Evolutionary conservation across 2,797 vertebrate genomes (phyloP), one percentile per base, ranked within the genome.

Genomic region (Capromys pilorides): DNA sequence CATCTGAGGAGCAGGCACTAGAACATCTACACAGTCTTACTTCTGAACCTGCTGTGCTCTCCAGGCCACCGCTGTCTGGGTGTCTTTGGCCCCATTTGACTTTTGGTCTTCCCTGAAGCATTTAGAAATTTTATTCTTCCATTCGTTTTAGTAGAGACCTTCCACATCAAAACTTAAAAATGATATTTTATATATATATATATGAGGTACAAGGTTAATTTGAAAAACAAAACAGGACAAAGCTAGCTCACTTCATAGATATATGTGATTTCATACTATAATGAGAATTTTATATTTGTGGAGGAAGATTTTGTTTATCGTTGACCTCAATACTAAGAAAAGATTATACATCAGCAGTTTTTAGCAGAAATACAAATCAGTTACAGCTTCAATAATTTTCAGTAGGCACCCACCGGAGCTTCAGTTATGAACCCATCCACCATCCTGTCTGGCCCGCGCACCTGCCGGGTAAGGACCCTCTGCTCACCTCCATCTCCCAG

Each of bases 181-280:
- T 95, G 45, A 3, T 13, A 82, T 96, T 33, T 88, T 77, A 95
- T 92, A 95, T 64, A 28, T 92, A 95, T 64, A 28, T 16, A 9
- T 13, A 45, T 96, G 69, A 92, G 79, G 8, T n/a, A 66, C 62
- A 62, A 81, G n/a, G 3, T 95, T 90, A 62, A 28, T 95, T 75
- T 73, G 33, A 89, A 91, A 88, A 64, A 81, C 11, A 59, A 13
- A 18, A 54, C 13, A 19, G 49, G 4, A 59, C 88, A 36, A 39
- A 33, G 54, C 83, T 51, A 54, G 39, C 81, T 45, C 81, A 28
- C 4, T n/a, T 82, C 41, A 64, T 51, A 83, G 49, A n/a, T 85
- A 22, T 51, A 81, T 90, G 93, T 2, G 80, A 84, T 64, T 73
- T 62, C 77, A 21, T 14, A 54, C 4, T 61, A 8, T 59, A 81